phyloP scores from a whole-genome alignment of 2,797 vertebrate genomes.

The Myiothlypis chrysogaster region DNA sequence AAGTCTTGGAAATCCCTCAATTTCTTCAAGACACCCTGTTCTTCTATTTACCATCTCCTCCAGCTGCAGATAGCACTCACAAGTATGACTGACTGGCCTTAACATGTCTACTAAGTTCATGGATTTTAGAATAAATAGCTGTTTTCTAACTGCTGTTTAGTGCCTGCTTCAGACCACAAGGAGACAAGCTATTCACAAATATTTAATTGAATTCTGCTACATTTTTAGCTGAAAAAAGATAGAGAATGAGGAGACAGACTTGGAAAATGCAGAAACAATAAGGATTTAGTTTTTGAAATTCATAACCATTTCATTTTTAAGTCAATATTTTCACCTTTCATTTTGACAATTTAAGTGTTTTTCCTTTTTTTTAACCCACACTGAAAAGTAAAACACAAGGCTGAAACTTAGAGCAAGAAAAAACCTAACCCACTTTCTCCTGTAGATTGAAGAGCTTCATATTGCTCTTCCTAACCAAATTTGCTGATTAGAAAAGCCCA shows the following conservation, averaged over 20 bases:
- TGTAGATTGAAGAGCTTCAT: not conserved
- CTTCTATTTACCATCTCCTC: not conserved
- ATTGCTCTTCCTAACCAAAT: not conserved
- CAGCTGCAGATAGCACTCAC: not conserved
- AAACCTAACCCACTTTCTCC: not conserved
- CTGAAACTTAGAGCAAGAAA: not conserved
- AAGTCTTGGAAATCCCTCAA: not conserved
- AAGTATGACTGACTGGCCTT: not conserved
- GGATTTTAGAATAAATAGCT: not conserved
- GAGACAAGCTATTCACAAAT: not conserved
- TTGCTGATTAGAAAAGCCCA: not conserved
- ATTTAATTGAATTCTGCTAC: not conserved
- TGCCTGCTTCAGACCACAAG: not conserved
- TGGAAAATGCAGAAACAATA: not conserved
- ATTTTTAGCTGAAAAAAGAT: not conserved
- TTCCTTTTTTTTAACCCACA: not conserved
- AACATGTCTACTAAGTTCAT: fast-evolving
- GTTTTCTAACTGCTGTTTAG: not conserved
- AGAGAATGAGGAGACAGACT: not conserved
- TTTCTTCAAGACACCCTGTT: not conserved
- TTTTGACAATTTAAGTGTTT: not conserved
- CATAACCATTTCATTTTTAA: not conserved
- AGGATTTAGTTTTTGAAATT: not conserved
- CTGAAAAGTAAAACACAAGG: not conserved
- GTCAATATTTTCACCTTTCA: not conserved